Base-by-base conservation (phyloP, 2,797 vertebrate species). In the Enoplosus armatus region DNA sequence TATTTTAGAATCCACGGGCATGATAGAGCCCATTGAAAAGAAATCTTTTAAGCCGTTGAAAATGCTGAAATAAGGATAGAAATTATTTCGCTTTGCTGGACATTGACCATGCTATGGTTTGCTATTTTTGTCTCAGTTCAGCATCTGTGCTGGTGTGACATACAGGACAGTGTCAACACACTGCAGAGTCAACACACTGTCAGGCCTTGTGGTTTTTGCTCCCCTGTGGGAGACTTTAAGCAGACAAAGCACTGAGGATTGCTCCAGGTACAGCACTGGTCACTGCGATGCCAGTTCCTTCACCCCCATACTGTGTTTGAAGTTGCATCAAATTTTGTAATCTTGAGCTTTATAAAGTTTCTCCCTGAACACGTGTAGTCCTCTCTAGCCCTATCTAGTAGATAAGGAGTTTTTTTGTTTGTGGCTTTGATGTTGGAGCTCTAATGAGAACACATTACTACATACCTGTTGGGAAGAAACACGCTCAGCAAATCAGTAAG, bases 401-500 rank as follows among this genome's bases (percentile, higher is more conserved):
- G 64, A 79, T 55, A 50, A 60, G 24, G 27, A 37, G 26, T 22
- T 72, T 74, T 77, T 76, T 51, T 72, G 31, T 70, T 80, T 67
- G 29, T 16, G 18, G 63, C 86, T 92, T 91, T 91, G 89, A 90
- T 88, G 83, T 83, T 72, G n/a, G 31, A 67, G 75, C 61, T 77
- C 79, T 91, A 87, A 90, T 91, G 90, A 91, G 88, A 89, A 80
- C 72, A 87, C 71, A 75, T 83, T 51, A 75, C 74, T 82, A 74
- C 59, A 72, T 77, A 91, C 89, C 90, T 93, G 87, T 87, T 84
- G 83, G 80, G 82, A 84, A 88, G 65, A 87, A 89, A 84, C 83
- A 65, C 79, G 90, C 76, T 90, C 92, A 89, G 87, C 88, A 85
- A 90, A 88, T 92, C 67, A 75, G 75, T 87, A 80, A 87, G 87